Evolutionary conservation across 2,797 vertebrate species (phyloP).

Genomic region (Ibycter americanus): DNA sequence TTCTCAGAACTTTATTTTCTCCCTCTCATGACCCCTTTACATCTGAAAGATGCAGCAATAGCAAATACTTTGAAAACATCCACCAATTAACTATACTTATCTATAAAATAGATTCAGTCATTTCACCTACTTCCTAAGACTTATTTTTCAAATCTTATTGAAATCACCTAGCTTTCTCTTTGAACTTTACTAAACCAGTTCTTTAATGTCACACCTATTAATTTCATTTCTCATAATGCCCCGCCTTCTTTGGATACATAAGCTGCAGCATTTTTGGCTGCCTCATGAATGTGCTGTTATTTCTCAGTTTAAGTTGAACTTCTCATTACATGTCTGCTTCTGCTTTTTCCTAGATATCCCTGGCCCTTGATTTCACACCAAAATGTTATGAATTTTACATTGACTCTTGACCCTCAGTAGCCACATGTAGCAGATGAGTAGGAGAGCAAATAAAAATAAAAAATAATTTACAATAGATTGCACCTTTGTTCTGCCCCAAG

Average conservation of each 20-base stretch:
- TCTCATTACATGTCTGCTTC: not conserved
- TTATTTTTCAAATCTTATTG: constrained; percentile 11
- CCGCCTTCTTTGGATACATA: not conserved
- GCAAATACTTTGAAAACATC: constrained; percentile 25
- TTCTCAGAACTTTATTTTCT: not conserved
- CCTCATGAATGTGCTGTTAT: not conserved
- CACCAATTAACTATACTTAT: not conserved
- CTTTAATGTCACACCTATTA: not conserved
- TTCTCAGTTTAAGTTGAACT: not conserved
- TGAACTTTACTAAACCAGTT: not conserved
- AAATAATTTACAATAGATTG: not conserved
- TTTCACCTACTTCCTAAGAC: not conserved
- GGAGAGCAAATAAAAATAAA: not conserved
- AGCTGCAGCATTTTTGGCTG: not conserved
- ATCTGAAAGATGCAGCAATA: not conserved
- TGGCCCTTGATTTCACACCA: not conserved
- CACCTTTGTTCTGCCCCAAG: not conserved
- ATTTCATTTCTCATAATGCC: not conserved
- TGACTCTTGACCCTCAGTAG: not conserved
- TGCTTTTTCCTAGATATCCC: not conserved
- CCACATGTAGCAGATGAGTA: not conserved
- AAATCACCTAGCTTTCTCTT: not conserved
- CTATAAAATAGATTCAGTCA: not conserved
- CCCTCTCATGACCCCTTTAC: not conserved
- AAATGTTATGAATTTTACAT: not conserved